phyloP scores from a whole-genome alignment of 2,888 invertebrate genomes.

The Sipha maydis region DNA sequence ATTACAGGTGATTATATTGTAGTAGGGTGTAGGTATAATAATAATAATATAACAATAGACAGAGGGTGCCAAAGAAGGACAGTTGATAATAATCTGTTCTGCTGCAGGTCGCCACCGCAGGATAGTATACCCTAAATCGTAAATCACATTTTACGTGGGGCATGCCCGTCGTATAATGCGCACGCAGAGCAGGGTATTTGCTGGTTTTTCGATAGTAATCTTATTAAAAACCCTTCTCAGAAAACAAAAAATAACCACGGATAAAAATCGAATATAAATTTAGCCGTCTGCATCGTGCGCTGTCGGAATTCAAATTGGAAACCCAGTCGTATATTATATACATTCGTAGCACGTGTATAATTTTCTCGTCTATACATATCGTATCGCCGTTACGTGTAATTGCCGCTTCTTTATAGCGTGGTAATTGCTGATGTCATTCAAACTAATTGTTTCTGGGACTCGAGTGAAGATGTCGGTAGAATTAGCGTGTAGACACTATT shows the following conservation, averaged over 20 bases:
- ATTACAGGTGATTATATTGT: conserved; percentile 60
- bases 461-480: neutral
- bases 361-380: neutral
- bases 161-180: conserved; percentile 9
- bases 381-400: conserved; percentile 39
- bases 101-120: conserved; percentile 58
- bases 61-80: conserved; percentile 59
- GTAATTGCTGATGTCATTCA: conserved; percentile 62
- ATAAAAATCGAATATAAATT: conserved; percentile 49
- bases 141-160: conserved; percentile 53
- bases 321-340: conserved; percentile 14
- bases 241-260: conserved; percentile 47
- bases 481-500: conserved; percentile 44
- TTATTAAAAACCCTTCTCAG: conserved; percentile 55
- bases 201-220: conserved; percentile 54
- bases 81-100: conserved; percentile 57
- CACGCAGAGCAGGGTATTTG: neutral
- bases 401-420: conserved; percentile 42
- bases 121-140: conserved; percentile 39
- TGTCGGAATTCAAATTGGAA: conserved; percentile 55
- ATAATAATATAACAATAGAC: conserved; percentile 45
- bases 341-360: conserved; percentile 35
- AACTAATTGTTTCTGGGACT: conserved; percentile 54
- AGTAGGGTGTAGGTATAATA: conserved; percentile 23
- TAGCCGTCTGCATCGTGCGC: conserved; percentile 3